Evolutionary conservation across 2,113 vertebrate genomes (phyloP), one percentile per base, ranked within the genome.

Genomic region (Puntigrus tetrazona): DNA sequence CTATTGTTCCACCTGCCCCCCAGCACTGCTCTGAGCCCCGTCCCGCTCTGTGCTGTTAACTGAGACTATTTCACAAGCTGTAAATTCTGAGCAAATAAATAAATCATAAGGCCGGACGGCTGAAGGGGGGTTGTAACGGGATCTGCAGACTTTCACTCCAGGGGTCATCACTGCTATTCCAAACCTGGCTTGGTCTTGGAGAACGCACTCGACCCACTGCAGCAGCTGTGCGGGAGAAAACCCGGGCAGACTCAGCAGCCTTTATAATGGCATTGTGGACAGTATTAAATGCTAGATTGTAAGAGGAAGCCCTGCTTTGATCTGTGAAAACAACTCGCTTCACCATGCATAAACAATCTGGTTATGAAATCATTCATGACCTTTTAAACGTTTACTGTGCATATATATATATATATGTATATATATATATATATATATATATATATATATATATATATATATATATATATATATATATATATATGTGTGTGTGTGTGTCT

Each of bases 61-160:
- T 45, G 85, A 88, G 84, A 91, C 87, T 78, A 90, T 92, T 94
- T 92, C 90, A 91, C 91, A 91, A 92, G 91, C 88, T 90, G 90
- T 92, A 93, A 92, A 93, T 93, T 93, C 86, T 89, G 86, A 87
- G 57, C 89, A 92, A 85, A 92, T 90, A 89, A 89, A 90, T 94
- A 93, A 93, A 94, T 93, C 92, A 93, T 78, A 86, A 83, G 84
- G 85, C 86, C 55, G 86, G 63, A 75, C 43, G 87, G 83, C 81
- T 83, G 81, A 77, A 16, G 63, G 55, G 80, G 75, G 78, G 78
- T 83, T 27, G 86, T 88, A 91, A 92, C 81, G 47, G 86, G 88
- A 90, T 92, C 90, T 86, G 89, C 84, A 89, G 90, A 90, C 89
- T 81, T 91, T 92, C 90, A 82, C 83, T 90, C 89, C 83, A 4